Conservation (phyloP, 2,797 vertebrate species). For the Babyrousa celebensis region DNA sequence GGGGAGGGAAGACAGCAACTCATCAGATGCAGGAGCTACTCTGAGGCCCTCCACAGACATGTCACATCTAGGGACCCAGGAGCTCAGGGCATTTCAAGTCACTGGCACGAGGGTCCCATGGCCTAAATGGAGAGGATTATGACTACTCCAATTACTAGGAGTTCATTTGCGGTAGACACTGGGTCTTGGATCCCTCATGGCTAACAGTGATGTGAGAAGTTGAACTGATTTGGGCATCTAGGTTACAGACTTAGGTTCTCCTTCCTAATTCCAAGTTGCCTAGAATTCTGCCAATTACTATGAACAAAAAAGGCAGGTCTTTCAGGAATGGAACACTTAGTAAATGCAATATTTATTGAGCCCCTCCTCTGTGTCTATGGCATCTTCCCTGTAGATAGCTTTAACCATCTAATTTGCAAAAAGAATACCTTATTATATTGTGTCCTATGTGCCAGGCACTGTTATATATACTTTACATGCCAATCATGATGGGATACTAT, state of each 20-base stretch:
- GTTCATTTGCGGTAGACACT: neutral
- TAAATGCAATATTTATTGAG: neutral
- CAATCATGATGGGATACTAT: neutral
- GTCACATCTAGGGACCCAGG: neutral
- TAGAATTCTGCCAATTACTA: constrained; percentile 40
- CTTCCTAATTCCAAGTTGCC: constrained; percentile 1
- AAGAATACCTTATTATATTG: constrained; percentile 1
- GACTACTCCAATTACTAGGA: neutral
- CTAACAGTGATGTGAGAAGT: neutral
- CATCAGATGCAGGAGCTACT: neutral
- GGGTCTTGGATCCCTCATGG: neutral
- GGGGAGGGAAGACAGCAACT: neutral
- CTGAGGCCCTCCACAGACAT: neutral
- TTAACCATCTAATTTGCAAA: neutral
- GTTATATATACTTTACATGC: neutral
- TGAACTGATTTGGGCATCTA: neutral
- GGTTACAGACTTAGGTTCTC: neutral
- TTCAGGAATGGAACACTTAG: neutral
- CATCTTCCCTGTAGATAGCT: neutral
- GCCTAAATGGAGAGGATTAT: neutral
- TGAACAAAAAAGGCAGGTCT: neutral
- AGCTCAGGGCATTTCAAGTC: neutral
- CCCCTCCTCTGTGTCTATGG: neutral
- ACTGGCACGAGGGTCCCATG: neutral
- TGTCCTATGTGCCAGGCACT: neutral